A percentile compares a stretch with the other conserved stretches of the same genome.
Evolutionary conservation across 2,797 vertebrate genomes (phyloP).

Genomic region (Craterocephalus amniculus): DNA sequence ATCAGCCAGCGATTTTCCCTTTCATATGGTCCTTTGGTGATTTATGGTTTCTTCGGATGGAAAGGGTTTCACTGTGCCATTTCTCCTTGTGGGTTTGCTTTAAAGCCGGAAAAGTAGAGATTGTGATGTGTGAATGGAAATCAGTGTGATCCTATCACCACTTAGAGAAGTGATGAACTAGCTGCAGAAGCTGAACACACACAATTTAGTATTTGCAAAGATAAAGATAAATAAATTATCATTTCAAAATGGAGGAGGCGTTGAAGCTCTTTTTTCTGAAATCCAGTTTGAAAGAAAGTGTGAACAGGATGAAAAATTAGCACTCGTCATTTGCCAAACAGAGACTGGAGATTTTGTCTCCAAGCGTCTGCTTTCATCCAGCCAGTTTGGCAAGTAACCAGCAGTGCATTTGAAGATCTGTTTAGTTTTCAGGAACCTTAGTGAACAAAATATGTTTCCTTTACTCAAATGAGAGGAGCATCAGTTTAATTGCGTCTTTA

Average conservation of each 20-base stretch:
- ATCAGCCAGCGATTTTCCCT: constrained; percentile 38
- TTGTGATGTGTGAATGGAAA: constrained; percentile 42
- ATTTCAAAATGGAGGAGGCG: constrained; percentile 11
- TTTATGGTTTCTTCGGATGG: constrained; percentile 41
- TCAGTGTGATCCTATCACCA: constrained; percentile 27
- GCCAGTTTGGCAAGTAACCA: constrained; percentile 24
- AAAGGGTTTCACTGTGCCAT: constrained; percentile 30
- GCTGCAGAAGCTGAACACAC: constrained; percentile 5
- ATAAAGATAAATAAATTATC: background rate
- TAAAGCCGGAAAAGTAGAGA: constrained; percentile 16
- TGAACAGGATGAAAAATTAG: constrained; percentile 32
- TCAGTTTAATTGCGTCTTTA: background rate
- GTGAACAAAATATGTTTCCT: background rate
- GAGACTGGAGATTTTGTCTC: constrained; percentile 17
- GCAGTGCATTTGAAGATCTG: background rate
- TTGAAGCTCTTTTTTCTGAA: constrained; percentile 8
- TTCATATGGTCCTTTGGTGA: constrained; percentile 22
- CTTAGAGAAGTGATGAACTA: constrained; percentile 10
- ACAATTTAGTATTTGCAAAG: background rate
- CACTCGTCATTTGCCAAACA: constrained; percentile 4
- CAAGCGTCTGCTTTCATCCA: constrained; percentile 4
- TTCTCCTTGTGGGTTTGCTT: constrained; percentile 38
- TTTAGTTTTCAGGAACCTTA: too few relatives aligned
- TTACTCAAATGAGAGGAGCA: background rate
- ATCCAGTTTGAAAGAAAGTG: constrained; percentile 21